Percentiles rank a stretch among this genome's conserved stretches.
phyloP scores from a whole-genome alignment of 2,888 invertebrate species.

The Aplocera efformata region DNA sequence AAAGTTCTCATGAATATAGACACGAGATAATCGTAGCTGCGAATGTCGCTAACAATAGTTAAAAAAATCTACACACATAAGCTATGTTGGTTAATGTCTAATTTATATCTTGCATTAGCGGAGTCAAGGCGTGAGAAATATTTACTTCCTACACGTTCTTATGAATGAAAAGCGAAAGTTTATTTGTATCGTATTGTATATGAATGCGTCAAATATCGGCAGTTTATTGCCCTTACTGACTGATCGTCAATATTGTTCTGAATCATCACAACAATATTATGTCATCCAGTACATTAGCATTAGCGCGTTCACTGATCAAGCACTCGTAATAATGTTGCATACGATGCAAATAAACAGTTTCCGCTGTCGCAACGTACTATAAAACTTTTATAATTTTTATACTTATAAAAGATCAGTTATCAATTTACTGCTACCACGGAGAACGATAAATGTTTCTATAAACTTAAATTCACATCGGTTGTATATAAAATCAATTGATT shows the following conservation, averaged over 20 bases:
- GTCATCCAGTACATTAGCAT: slow-evolving; percentile 33
- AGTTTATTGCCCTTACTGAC: slow-evolving; percentile 13
- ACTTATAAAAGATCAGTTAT: no score
- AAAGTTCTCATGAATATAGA: slow-evolving; percentile 31
- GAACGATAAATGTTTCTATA: no score
- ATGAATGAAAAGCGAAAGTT: slow-evolving; percentile 31
- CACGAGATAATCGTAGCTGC: slow-evolving; percentile 26
- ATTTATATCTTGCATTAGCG: slow-evolving; percentile 20
- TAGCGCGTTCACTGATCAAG: slow-evolving; percentile 26
- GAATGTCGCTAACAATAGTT: slow-evolving; percentile 30
- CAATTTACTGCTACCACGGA: no score
- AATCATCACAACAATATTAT: slow-evolving; percentile 44
- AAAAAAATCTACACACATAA: slow-evolving; percentile 27
- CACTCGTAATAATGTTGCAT: slow-evolving; percentile 29
- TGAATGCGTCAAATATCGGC: slow-evolving; percentile 8
- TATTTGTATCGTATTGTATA: slow-evolving; percentile 21
- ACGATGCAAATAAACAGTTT: slow-evolving; percentile 35
- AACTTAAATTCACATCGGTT: no score
- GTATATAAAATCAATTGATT: no score
- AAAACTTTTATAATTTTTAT: background rate
- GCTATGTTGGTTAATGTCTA: slow-evolving; percentile 27
- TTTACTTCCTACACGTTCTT: slow-evolving; percentile 31
- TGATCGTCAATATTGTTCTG: slow-evolving; percentile 31
- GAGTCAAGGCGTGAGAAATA: slow-evolving; percentile 31
- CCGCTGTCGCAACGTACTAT: slow-evolving; percentile 36